A percentile compares a stretch with the other conserved stretches of the same genome.
phyloP scores from a whole-genome alignment of 2,113 vertebrate species.

The Thamnophis sirtalis region DNA sequence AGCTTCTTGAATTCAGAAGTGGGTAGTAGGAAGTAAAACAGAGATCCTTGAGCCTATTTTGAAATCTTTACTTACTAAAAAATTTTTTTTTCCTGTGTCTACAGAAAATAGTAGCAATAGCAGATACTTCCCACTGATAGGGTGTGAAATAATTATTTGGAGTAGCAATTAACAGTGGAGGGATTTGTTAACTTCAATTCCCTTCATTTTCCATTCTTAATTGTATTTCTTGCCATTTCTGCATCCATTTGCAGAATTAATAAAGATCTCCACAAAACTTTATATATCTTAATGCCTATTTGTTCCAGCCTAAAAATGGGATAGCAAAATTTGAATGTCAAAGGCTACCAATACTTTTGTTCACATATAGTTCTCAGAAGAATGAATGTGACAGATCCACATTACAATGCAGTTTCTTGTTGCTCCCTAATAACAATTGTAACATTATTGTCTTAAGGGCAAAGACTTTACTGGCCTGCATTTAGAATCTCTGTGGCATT shows the following conservation, averaged over 20 bases:
- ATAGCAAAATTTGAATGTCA: neutral
- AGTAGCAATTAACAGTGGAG: neutral
- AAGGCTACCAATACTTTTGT: neutral
- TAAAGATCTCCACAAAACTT: neutral
- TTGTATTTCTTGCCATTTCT: neutral
- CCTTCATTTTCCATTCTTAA: neutral
- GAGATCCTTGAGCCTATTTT: neutral
- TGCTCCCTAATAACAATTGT: neutral
- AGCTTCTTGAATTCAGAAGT: neutral
- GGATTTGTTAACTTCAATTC: neutral
- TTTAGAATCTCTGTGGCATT: conserved; percentile 78
- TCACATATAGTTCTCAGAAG: neutral
- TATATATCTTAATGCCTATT: neutral
- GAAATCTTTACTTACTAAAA: neutral
- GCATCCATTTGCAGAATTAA: neutral
- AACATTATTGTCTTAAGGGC: neutral
- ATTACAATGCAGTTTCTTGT: neutral
- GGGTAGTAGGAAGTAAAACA: neutral
- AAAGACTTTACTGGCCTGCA: conserved; percentile 72
- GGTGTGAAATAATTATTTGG: neutral
- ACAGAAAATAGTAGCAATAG: neutral
- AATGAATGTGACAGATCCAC: neutral
- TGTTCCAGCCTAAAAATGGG: no score
- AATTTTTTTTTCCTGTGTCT: neutral
- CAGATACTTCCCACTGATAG: neutral